These are phyloP conservation scores for Diabrotica undecimpunctata DNA, from an alignment of 1,140 invertebrate genomes.

Conservation along the genomic window DNA sequence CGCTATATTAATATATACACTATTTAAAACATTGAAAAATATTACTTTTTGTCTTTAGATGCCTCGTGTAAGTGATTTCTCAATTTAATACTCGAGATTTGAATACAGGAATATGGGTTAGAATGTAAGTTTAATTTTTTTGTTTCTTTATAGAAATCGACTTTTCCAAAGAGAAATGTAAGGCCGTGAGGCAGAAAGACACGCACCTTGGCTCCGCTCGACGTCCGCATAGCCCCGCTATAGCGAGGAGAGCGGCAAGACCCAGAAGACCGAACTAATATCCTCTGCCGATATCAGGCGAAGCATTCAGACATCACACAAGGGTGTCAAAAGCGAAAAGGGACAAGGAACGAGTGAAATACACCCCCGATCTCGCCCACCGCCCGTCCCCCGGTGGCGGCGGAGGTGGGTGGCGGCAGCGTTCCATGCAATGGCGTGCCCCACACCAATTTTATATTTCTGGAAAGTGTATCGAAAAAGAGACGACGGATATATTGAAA, in stretches of 20 bases:
- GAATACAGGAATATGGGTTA: too few species aligned
- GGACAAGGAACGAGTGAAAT: conserved; percentile 9
- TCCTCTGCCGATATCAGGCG: conserved; percentile 1
- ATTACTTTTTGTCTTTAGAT: too few species aligned
- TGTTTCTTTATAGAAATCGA: not conserved
- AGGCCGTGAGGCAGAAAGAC: not conserved
- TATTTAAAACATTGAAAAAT: too few species aligned
- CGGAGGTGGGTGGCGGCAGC: not conserved
- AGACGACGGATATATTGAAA: too few species aligned
- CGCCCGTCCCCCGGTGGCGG: not conserved
- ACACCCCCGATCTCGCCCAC: not conserved
- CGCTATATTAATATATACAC: too few species aligned
- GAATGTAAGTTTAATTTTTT: too few species aligned
- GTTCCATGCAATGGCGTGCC: not conserved
- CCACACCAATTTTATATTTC: not conserved
- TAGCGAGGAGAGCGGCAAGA: not conserved
- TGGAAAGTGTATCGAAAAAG: too few species aligned
- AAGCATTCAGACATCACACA: conserved; percentile 2
- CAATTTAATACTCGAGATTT: too few species aligned
- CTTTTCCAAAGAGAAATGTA: not conserved
- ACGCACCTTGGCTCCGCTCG: not conserved
- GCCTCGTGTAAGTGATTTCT: too few species aligned
- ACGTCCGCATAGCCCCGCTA: not conserved
- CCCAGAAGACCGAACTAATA: conserved; percentile 1
- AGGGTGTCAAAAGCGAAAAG: conserved; percentile 12